Conservation (phyloP, 2,797 vertebrate genomes). For the Notamacropus eugenii region DNA sequence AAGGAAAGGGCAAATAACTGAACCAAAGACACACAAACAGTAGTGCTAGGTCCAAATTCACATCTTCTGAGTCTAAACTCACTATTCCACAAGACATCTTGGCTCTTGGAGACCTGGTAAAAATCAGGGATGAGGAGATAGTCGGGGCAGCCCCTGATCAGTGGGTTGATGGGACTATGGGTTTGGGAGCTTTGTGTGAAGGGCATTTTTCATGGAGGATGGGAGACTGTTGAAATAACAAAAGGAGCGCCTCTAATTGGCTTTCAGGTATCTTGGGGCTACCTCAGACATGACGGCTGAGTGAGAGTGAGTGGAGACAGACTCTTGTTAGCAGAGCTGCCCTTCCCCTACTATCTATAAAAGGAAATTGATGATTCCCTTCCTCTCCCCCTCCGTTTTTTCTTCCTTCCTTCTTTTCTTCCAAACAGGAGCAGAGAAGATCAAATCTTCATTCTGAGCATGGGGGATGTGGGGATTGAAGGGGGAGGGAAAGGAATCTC, state of each 20-base stretch:
- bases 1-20: neutral
- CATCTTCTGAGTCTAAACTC: neutral
- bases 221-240: neutral
- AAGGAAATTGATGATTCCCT: neutral
- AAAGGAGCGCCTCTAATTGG: neutral
- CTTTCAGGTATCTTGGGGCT: neutral
- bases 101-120: neutral
- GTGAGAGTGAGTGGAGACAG: neutral
- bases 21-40: neutral
- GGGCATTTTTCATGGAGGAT: neutral
- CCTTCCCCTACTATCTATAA: neutral
- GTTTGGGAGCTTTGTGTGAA: neutral
- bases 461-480: neutral
- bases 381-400: neutral
- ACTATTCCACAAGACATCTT: neutral
- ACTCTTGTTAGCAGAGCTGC: neutral
- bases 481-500: no score
- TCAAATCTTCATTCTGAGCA: neutral
- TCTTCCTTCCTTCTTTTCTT: neutral
- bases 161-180: neutral
- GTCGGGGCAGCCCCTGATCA: neutral
- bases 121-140: neutral
- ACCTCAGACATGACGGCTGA: neutral
- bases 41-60: neutral
- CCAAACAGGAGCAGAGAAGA: neutral